These are phyloP conservation scores for Chionodraco myersi DNA, from an alignment of 2,113 vertebrate species.

Conservation along the genomic window DNA sequence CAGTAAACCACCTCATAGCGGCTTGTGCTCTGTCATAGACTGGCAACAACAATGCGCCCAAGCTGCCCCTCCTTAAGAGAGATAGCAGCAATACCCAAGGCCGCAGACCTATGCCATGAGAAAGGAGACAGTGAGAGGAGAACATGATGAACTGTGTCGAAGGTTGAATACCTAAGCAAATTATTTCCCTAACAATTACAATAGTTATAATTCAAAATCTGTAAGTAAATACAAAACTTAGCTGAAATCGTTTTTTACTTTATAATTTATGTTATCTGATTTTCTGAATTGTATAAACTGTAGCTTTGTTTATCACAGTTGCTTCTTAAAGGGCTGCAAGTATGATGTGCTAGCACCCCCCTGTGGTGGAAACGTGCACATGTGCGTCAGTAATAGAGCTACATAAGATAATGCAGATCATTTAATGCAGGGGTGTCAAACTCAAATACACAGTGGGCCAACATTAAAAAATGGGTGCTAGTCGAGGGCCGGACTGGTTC, in stretches of 20 bases:
- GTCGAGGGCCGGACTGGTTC: no score
- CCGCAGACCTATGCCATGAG: no score
- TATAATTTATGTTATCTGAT: constrained; percentile 19
- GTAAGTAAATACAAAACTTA: background rate
- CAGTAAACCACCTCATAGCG: no score
- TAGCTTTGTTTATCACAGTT: constrained; percentile 13
- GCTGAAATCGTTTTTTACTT: background rate
- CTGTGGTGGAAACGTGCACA: constrained; percentile 47
- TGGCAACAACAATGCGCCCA: no score
- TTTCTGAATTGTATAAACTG: constrained; percentile 18
- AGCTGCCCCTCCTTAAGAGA: no score
- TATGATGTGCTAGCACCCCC: constrained; percentile 65
- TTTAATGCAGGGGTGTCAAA: background rate
- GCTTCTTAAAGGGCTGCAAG: background rate
- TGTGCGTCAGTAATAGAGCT: background rate
- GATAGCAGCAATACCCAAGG: no score
- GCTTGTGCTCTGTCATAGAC: no score
- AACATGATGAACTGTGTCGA: no score
- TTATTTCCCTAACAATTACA: background rate
- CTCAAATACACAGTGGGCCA: no score
- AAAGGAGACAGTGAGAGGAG: no score
- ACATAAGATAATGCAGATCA: background rate
- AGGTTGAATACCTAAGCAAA: no score
- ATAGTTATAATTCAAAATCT: background rate
- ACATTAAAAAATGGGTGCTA: no score